These are phyloP conservation scores for Theonella swinhoei DNA, from an alignment of 37 sponge, comb jelly and placozoan species.

Conservation along the genomic window DNA sequence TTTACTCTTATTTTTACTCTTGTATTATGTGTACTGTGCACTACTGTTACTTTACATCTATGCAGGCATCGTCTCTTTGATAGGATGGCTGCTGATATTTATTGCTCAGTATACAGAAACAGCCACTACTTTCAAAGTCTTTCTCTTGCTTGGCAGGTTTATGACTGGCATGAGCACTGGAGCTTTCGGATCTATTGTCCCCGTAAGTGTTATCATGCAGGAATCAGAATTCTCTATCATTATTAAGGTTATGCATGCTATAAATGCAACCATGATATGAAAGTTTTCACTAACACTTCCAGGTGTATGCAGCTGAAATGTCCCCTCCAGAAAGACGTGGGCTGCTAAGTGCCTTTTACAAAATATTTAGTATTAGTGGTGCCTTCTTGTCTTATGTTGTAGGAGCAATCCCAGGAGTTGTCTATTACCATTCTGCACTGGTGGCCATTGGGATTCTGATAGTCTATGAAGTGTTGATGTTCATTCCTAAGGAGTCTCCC, in stretches of 20 bases:
- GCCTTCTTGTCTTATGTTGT: not conserved
- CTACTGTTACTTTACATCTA: not conserved
- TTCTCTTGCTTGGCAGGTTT: not conserved
- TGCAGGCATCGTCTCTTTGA: not conserved
- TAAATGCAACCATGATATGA: not conserved
- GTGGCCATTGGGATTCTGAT: not conserved
- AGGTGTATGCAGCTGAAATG: not conserved
- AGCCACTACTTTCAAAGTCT: not conserved
- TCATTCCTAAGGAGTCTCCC: not conserved
- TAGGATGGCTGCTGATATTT: not conserved
- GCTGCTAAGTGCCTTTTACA: not conserved
- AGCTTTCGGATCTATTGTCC: not conserved
- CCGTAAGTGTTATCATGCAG: too few species aligned
- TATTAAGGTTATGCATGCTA: not conserved
- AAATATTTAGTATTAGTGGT: not conserved
- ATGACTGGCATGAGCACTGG: not conserved
- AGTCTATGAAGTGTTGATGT: not conserved
- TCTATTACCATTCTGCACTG: not conserved
- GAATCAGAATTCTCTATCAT: too few species aligned
- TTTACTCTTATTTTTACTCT: too few species aligned
- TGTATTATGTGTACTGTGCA: too few species aligned
- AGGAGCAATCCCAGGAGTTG: not conserved
- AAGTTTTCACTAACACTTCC: not conserved
- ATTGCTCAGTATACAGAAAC: not conserved
- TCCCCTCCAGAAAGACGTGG: not conserved